phyloP scores from a whole-genome alignment of 2,113 vertebrate species.

The Hucho hucho region DNA sequence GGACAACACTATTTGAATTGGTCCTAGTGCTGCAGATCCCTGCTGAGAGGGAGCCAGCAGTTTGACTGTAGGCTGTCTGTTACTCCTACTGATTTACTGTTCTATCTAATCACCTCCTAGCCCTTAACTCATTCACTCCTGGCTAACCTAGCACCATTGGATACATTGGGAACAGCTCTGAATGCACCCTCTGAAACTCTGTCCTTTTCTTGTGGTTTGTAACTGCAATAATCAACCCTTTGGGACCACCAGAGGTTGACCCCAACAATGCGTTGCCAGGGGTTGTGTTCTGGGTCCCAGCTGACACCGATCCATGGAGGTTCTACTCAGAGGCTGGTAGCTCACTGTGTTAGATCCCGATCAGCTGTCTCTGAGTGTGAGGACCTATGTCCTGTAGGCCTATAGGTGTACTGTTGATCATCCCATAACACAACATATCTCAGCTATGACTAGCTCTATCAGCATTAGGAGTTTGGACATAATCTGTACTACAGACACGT shows the following conservation, averaged over 20 bases:
- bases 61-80: not conserved
- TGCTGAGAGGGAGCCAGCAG: constrained; percentile 5
- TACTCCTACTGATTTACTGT: not conserved
- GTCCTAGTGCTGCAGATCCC: constrained; percentile 36
- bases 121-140: not conserved
- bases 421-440: not conserved
- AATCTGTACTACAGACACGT: too few relatives aligned
- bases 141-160: not conserved
- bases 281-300: not conserved
- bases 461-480: too few relatives aligned
- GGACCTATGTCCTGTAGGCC: too few relatives aligned
- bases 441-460: not conserved
- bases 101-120: not conserved
- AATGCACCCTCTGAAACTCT: not conserved
- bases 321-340: not conserved
- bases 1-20: constrained; percentile 48
- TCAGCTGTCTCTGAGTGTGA: not conserved
- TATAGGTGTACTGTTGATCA: not conserved
- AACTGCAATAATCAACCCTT: too few relatives aligned
- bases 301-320: not conserved
- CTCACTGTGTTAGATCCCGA: not conserved
- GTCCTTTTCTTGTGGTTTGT: not conserved
- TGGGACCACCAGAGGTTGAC: too few relatives aligned
- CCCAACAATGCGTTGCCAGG: not conserved
- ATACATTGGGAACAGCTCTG: not conserved